Evolutionary conservation across 2,113 vertebrate genomes (phyloP).

Genomic region (Pseudolaguvia tuberculata): DNA sequence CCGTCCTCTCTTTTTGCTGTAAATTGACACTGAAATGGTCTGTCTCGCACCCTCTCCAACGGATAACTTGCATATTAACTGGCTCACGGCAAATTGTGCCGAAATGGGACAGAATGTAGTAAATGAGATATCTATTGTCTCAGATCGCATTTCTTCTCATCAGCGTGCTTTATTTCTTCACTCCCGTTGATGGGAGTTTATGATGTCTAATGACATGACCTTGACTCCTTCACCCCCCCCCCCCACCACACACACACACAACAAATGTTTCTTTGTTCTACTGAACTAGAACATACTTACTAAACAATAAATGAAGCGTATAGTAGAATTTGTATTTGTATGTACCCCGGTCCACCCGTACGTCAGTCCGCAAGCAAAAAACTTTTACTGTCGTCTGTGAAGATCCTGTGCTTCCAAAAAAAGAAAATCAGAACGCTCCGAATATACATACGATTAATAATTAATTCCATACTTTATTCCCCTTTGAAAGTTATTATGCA

Average conservation of each 20-base stretch:
- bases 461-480: constrained; percentile 72
- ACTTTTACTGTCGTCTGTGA: constrained; percentile 52
- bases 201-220: constrained; percentile 63
- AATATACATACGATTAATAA: constrained; percentile 76
- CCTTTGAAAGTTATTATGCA: constrained; percentile 75
- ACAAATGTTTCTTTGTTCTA: constrained; percentile 49
- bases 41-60: constrained; percentile 59
- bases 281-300: constrained; percentile 41
- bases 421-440: constrained; percentile 61
- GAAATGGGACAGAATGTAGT: constrained; percentile 67
- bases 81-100: constrained; percentile 63
- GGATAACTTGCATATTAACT: constrained; percentile 66
- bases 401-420: constrained; percentile 62
- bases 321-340: constrained; percentile 45
- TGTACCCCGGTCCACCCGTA: constrained; percentile 42
- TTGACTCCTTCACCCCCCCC: constrained; percentile 44
- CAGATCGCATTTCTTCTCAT: constrained; percentile 71
- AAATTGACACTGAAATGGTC: constrained; percentile 72
- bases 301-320: constrained; percentile 41
- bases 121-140: constrained; percentile 67
- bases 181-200: constrained; percentile 70
- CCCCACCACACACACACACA: too few species aligned
- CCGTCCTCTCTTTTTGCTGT: constrained; percentile 66
- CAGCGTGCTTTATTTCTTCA: constrained; percentile 76
- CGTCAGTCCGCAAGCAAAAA: constrained; percentile 6